A percentile compares a stretch with the other conserved stretches of the same genome.
Evolutionary conservation across 2,113 vertebrate genomes (phyloP).

Genomic region (Ariopsis seemanni): DNA sequence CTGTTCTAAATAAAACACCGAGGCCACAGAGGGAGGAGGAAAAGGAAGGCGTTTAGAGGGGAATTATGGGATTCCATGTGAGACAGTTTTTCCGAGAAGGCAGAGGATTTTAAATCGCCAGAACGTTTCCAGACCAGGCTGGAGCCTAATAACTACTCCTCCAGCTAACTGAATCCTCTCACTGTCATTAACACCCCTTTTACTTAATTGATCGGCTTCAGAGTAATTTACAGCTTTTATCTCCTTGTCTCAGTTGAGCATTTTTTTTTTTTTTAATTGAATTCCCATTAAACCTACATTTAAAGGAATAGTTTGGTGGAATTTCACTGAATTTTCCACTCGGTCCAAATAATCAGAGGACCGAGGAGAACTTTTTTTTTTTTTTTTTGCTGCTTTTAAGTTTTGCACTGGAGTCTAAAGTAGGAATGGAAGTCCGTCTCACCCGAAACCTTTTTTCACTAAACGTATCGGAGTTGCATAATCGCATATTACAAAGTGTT

Average conservation of each 20-base stretch:
- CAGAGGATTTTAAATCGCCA: background rate
- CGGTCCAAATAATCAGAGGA: background rate
- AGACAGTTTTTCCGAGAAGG: conserved; percentile 7
- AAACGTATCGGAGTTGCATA: background rate
- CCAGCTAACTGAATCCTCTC: background rate
- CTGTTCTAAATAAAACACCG: conserved; percentile 9
- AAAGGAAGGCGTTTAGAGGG: background rate
- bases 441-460: background rate
- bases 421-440: background rate
- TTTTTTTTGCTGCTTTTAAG: no score
- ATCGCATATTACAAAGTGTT: background rate
- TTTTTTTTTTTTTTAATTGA: no score
- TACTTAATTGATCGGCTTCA: background rate
- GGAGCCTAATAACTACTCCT: background rate
- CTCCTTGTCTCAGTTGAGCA: background rate
- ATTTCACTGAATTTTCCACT: background rate
- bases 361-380: background rate
- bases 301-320: background rate
- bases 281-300: background rate
- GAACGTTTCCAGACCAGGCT: background rate
- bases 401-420: background rate
- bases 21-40: background rate
- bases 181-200: background rate
- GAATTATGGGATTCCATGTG: conserved; percentile 6
- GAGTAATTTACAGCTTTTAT: background rate